These are phyloP conservation scores for Papilio helenus DNA, from an alignment of 1,140 invertebrate species.

Conservation along the genomic window DNA sequence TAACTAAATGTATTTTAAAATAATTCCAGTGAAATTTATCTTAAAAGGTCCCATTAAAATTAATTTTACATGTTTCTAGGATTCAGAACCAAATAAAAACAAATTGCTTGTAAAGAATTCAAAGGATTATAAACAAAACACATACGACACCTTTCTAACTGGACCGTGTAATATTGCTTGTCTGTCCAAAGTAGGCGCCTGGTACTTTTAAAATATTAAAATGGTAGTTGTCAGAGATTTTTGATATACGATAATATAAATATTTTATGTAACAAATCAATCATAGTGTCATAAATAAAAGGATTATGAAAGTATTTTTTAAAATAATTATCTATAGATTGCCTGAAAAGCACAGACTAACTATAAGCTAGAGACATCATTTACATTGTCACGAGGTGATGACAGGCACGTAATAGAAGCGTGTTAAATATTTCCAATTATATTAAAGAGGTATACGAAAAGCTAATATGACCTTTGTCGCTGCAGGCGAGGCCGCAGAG, in stretches of 20 bases:
- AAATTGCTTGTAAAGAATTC: not conserved
- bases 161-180: not conserved
- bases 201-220: not conserved
- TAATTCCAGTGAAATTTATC: not conserved
- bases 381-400: not conserved
- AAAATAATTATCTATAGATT: no score
- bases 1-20: no score
- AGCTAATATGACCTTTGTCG: conserved; percentile 17
- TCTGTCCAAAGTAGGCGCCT: not conserved
- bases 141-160: not conserved
- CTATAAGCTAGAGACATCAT: not conserved
- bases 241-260: no score
- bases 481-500: conserved; percentile 13
- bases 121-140: not conserved
- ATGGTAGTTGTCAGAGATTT: not conserved
- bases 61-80: not conserved
- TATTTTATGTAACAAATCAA: no score
- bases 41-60: not conserved
- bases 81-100: no score
- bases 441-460: conserved; percentile 22
- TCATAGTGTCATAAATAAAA: no score
- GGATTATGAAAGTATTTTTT: no score
- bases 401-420: not conserved
- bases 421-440: conserved; percentile 12
- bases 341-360: not conserved